Conservation (phyloP, 2,113 vertebrate species). For the Prionailurus viverrinus region DNA sequence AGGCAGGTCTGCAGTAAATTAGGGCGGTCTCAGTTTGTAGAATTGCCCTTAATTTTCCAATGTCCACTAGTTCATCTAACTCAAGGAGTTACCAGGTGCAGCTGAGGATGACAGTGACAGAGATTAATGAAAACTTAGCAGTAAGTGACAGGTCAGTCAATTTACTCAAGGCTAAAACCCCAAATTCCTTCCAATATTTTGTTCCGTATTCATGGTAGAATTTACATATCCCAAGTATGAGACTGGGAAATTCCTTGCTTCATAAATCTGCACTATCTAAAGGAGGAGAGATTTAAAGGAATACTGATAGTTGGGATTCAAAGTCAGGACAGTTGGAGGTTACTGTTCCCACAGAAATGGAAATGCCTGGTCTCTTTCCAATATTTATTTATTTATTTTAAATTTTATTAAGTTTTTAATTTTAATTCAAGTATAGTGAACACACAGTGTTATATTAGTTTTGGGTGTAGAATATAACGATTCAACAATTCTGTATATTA, state of each 20-base stretch:
- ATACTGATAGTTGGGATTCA: background rate
- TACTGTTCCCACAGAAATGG: background rate
- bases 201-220: background rate
- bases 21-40: background rate
- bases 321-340: background rate
- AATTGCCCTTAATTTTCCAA: background rate
- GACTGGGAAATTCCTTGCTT: constrained; percentile 8
- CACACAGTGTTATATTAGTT: background rate
- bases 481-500: background rate
- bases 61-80: background rate
- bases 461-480: background rate
- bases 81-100: background rate
- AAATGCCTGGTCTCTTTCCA: background rate
- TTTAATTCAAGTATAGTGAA: background rate
- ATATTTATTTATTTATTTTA: background rate
- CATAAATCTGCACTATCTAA: background rate
- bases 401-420: background rate
- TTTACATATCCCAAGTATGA: background rate
- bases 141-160: background rate
- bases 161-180: background rate
- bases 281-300: background rate
- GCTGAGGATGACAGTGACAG: background rate
- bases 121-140: background rate
- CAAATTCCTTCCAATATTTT: background rate
- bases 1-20: background rate